Conservation (phyloP, 1,140 invertebrate genomes). For the Micrasema minimum region DNA sequence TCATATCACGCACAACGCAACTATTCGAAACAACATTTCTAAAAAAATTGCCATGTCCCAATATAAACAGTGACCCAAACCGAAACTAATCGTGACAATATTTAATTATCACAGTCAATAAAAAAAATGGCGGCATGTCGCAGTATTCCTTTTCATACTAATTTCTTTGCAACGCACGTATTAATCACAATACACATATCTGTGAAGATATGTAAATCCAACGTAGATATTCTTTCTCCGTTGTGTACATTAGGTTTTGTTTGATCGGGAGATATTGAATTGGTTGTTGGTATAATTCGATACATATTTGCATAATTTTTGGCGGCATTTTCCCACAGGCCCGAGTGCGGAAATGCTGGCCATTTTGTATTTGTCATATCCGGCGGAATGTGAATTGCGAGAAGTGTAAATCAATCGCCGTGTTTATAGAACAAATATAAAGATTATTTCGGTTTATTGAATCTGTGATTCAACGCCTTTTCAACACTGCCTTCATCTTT, state of each 20-base stretch:
- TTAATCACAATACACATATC: conserved; percentile 20
- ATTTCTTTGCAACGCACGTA: conserved; percentile 32
- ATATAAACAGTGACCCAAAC: conserved; percentile 7
- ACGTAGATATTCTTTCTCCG: conserved; percentile 6
- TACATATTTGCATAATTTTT: conserved; percentile 49
- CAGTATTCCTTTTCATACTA: conserved; percentile 32
- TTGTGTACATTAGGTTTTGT: conserved; percentile 15
- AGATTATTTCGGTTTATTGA: conserved; percentile 15
- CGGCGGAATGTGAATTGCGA: conserved; percentile 31
- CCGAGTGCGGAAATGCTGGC: conserved; percentile 25
- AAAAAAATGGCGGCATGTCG: conserved; percentile 4
- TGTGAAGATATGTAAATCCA: conserved; percentile 17
- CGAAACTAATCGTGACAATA: conserved; percentile 25
- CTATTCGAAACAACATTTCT: background rate
- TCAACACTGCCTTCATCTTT: background rate
- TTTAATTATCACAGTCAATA: conserved; percentile 8
- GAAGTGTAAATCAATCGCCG: conserved; percentile 18
- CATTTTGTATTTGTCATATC: conserved; percentile 42
- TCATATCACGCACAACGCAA: too few species aligned
- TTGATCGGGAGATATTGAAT: conserved; percentile 47
- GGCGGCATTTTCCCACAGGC: conserved; percentile 21
- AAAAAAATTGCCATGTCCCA: conserved; percentile 21
- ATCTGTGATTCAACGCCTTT: background rate
- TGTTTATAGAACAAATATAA: conserved; percentile 22
- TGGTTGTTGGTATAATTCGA: conserved; percentile 48